phyloP scores from a whole-genome alignment of 1,140 invertebrate species.

The Notospermus geniculatus region DNA sequence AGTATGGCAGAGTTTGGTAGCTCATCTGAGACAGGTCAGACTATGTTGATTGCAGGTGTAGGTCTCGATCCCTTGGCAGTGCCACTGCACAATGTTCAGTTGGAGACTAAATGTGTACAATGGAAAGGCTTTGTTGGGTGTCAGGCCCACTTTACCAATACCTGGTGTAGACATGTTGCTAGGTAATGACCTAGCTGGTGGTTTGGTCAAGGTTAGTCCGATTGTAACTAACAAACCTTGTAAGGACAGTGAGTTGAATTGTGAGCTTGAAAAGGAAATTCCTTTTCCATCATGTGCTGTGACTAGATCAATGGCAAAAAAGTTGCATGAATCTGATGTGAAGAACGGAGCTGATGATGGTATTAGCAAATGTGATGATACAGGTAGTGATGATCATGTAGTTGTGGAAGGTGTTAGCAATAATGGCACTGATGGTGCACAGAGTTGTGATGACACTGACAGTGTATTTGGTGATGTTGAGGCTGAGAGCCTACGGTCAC shows the following conservation, averaged over 20 bases:
- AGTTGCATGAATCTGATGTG: constrained; percentile 1
- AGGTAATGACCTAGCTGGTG: constrained; percentile 28
- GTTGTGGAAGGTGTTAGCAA: background rate
- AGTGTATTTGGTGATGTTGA: background rate
- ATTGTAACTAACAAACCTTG: constrained; percentile 15
- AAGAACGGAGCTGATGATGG: constrained; percentile 4
- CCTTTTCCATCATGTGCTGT: constrained; percentile 24
- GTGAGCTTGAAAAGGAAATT: constrained; percentile 8
- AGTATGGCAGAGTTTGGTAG: constrained; percentile 12
- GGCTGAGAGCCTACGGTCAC: background rate
- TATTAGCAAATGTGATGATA: background rate
- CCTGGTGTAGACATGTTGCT: constrained; percentile 22
- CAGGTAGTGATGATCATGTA: background rate
- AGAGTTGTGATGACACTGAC: background rate
- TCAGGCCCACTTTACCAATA: constrained; percentile 16
- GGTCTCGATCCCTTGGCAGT: constrained; percentile 15
- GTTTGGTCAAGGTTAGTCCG: constrained; percentile 18
- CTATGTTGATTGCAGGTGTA: constrained; percentile 21
- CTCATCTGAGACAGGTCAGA: constrained; percentile 13
- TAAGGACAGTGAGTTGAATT: background rate
- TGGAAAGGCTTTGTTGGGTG: constrained; percentile 16
- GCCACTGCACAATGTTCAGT: constrained; percentile 21
- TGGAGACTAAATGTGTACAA: constrained; percentile 18
- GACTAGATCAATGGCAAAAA: constrained; percentile 22
- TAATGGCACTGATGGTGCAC: background rate